phyloP scores from a whole-genome alignment of 2,113 vertebrate genomes.

The Ellobius talpinus region DNA sequence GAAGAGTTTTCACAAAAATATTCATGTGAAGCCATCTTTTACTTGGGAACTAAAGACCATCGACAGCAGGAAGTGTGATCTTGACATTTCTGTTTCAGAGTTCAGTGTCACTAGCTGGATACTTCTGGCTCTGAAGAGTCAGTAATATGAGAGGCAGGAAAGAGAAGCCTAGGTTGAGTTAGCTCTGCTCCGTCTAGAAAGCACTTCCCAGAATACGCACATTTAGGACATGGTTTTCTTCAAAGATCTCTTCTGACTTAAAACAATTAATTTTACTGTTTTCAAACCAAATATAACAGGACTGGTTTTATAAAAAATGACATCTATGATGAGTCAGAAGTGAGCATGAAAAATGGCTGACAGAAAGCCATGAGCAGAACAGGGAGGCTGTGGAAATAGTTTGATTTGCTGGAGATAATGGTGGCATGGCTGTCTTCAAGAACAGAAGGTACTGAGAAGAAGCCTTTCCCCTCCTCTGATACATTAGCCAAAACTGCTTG shows the following conservation, averaged over 20 bases:
- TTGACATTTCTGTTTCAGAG: background rate
- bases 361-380: background rate
- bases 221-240: background rate
- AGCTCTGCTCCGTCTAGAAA: conserved; percentile 25
- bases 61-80: background rate
- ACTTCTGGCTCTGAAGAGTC: conserved; percentile 9
- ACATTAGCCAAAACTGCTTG: background rate
- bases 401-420: background rate
- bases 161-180: background rate
- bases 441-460: background rate
- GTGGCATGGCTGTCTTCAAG: background rate
- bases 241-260: background rate
- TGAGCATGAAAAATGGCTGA: background rate
- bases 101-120: background rate
- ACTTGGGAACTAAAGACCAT: background rate
- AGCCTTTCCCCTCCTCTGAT: background rate
- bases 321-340: background rate
- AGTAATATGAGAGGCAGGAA: background rate
- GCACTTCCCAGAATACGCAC: background rate
- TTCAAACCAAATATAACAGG: conserved; percentile 21
- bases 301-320: conserved; percentile 28
- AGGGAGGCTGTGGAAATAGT: background rate
- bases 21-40: background rate
- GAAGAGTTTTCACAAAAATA: conserved; percentile 18
- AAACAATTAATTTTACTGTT: background rate